phyloP scores from a whole-genome alignment of 1,140 invertebrate species.

The Calephelis virginiensis region DNA sequence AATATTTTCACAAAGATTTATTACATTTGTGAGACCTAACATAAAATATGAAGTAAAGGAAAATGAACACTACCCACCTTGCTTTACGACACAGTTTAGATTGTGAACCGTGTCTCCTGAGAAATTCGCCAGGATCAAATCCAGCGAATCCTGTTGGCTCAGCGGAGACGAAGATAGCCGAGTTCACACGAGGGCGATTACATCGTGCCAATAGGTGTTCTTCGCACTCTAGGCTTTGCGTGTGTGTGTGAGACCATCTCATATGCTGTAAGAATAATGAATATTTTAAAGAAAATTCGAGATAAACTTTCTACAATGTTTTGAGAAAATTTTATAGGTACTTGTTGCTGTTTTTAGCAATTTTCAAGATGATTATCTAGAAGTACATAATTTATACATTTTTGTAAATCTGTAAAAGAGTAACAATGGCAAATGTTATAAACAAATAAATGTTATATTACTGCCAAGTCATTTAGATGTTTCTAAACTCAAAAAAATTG shows the following conservation, averaged over 20 bases:
- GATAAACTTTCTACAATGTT: no score
- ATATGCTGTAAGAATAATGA: constrained; percentile 80
- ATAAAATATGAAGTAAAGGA: background rate
- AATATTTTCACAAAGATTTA: background rate
- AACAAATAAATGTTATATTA: no score
- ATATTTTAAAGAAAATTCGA: no score
- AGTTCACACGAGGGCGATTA: constrained; percentile 85
- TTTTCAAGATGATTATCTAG: no score
- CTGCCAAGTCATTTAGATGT: no score
- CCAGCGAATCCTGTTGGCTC: constrained; percentile 87
- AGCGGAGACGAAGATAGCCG: constrained; percentile 85
- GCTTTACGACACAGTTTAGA: constrained; percentile 87
- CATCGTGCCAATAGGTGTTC: constrained; percentile 78
- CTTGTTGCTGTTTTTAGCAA: no score
- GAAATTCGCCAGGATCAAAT: constrained; percentile 86
- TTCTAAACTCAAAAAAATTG: no score
- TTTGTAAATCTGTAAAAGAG: no score
- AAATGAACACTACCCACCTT: constrained; percentile 66
- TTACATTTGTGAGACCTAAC: constrained; percentile 10
- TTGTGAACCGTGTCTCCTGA: constrained; percentile 87
- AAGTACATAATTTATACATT: no score
- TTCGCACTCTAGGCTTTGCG: constrained; percentile 81
- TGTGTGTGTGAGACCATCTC: constrained; percentile 82
- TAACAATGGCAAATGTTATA: no score
- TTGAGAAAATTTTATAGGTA: no score